phyloP scores from a whole-genome alignment of 1,140 invertebrate species.

The Heliconius congener region DNA sequence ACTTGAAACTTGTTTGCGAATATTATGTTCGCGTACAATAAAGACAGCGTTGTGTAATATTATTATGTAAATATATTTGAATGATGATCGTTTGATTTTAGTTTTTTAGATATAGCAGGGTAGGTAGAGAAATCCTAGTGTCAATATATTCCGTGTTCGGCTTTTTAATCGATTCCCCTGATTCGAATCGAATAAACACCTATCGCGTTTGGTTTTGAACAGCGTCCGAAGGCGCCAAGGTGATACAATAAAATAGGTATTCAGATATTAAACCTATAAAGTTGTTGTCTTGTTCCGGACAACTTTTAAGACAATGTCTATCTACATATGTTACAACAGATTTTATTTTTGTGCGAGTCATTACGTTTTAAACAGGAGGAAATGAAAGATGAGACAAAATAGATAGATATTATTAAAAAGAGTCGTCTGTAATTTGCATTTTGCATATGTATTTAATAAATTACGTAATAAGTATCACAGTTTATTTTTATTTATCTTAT shows the following conservation, averaged over 20 bases:
- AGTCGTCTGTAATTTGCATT: not conserved
- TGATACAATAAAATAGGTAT: not conserved
- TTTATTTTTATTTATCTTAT: not conserved
- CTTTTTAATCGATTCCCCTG: too few species aligned
- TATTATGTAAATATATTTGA: too few species aligned
- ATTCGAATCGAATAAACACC: too few species aligned
- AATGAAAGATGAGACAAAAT: not conserved
- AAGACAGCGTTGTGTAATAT: too few species aligned
- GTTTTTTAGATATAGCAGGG: too few species aligned
- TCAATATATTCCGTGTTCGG: too few species aligned
- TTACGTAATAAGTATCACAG: not conserved
- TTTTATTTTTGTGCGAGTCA: not conserved
- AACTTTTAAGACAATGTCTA: not conserved
- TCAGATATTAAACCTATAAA: not conserved
- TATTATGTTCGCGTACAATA: too few species aligned
- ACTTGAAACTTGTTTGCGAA: slow-evolving; percentile 8
- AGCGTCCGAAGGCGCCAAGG: not conserved
- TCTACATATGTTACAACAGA: not conserved
- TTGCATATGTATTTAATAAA: not conserved
- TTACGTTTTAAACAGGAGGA: not conserved
- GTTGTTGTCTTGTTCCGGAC: not conserved
- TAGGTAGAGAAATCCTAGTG: too few species aligned
- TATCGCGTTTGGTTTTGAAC: not conserved
- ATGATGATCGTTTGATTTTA: too few species aligned
- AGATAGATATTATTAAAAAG: not conserved